A percentile compares a stretch with the other conserved stretches of the same genome.
Evolutionary conservation across 1,140 invertebrate species (phyloP).

Genomic region (Drosophila ohnishii): DNA sequence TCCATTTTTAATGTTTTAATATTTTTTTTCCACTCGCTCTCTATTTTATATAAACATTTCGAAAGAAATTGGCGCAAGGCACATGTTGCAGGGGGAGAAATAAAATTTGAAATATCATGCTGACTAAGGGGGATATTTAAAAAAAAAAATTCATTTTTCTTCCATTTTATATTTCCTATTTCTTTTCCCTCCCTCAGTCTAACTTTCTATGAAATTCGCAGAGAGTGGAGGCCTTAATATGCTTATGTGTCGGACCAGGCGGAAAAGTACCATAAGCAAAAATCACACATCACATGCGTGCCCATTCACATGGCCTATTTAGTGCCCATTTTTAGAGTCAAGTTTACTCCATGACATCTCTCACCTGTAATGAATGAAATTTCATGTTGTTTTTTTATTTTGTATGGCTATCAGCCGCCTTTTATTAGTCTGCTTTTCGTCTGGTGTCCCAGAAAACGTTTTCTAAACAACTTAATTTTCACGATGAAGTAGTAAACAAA

Average conservation of each 20-base stretch:
- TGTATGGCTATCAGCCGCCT: neutral
- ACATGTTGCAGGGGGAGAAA: slow-evolving; percentile 43
- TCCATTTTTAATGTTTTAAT: slow-evolving; percentile 26
- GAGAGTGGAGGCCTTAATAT: slow-evolving; percentile 37
- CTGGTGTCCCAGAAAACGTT: slow-evolving; percentile 14
- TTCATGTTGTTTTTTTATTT: neutral
- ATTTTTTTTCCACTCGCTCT: slow-evolving; percentile 11
- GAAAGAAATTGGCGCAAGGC: slow-evolving; percentile 51
- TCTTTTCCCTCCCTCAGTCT: neutral
- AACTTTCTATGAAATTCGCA: slow-evolving; percentile 50
- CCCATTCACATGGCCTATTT: slow-evolving; percentile 9
- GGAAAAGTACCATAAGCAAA: slow-evolving; percentile 27
- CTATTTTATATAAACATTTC: slow-evolving; percentile 53
- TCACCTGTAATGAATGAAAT: slow-evolving; percentile 27
- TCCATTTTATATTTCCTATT: slow-evolving; percentile 28
- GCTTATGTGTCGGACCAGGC: slow-evolving; percentile 43
- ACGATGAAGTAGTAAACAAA: slow-evolving; percentile 4
- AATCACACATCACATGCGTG: slow-evolving; percentile 31
- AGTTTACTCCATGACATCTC: slow-evolving; percentile 9
- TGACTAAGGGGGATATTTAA: slow-evolving; percentile 63
- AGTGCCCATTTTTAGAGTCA: neutral
- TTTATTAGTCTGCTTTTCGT: slow-evolving; percentile 12
- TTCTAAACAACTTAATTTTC: slow-evolving; percentile 13
- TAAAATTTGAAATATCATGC: slow-evolving; percentile 66
- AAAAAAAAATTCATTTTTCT: slow-evolving; percentile 36